A percentile compares a stretch with the other conserved stretches of the same genome.
phyloP scores from a whole-genome alignment of 1,140 invertebrate species.

The Drosophila kurseongensis region DNA sequence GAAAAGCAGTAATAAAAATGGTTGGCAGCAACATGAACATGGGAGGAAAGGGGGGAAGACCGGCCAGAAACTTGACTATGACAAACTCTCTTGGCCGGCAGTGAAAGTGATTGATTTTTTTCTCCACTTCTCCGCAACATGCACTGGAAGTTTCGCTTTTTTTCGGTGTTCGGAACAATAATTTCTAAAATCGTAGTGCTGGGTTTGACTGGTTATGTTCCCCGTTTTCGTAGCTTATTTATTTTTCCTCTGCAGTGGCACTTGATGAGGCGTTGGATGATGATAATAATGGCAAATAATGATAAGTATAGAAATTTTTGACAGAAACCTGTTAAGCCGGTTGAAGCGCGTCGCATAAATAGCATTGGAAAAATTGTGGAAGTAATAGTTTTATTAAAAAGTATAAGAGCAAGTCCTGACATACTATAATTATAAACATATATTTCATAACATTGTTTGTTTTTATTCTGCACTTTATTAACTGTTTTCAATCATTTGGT shows the following conservation, averaged over 20 bases:
- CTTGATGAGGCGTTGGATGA: constrained; percentile 40
- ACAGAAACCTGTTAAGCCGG: constrained; percentile 39
- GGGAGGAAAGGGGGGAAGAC: constrained; percentile 4
- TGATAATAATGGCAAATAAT: constrained; percentile 51
- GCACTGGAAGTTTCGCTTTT: constrained; percentile 69
- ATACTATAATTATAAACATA: too few species aligned
- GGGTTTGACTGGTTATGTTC: constrained; percentile 3
- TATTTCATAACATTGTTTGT: too few species aligned
- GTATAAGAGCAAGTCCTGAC: neutral
- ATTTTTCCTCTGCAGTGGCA: constrained; percentile 11
- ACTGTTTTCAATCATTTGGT: too few species aligned
- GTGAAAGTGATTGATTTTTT: constrained; percentile 80
- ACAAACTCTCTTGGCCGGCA: constrained; percentile 57
- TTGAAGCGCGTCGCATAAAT: constrained; percentile 9
- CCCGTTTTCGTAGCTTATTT: constrained; percentile 24
- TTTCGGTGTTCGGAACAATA: constrained; percentile 45
- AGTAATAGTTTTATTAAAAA: neutral
- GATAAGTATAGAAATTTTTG: constrained; percentile 49
- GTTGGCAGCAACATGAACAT: constrained; percentile 28
- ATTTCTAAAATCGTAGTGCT: constrained; percentile 50
- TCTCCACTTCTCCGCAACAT: constrained; percentile 17
- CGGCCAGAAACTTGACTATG: constrained; percentile 49
- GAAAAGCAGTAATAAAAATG: constrained; percentile 74
- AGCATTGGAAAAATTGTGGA: constrained; percentile 2
- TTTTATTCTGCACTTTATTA: too few species aligned